These are phyloP conservation scores for Hydrochoerus hydrochaeris DNA, from an alignment of 2,113 vertebrate genomes.

Conservation along the genomic window DNA sequence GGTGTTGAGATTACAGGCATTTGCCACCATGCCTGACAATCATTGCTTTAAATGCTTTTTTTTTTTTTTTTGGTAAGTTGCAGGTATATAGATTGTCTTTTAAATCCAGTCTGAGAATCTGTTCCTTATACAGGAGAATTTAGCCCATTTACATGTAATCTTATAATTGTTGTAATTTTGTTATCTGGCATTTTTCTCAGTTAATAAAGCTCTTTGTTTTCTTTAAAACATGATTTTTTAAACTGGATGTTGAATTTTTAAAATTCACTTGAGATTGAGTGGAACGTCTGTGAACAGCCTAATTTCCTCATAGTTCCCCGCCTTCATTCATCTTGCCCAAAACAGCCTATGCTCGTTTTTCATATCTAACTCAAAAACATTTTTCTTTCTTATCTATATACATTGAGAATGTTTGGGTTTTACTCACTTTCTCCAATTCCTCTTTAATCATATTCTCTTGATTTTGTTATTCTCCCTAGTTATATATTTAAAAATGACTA, in stretches of 20 bases:
- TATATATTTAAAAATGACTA: constrained; percentile 6
- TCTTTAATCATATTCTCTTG: background rate
- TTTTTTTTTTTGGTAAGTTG: constrained; percentile 24
- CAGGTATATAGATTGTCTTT: constrained; percentile 60
- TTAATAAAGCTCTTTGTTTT: constrained; percentile 57
- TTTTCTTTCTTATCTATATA: constrained; percentile 51
- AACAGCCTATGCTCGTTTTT: background rate
- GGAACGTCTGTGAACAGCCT: constrained; percentile 28
- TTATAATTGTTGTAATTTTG: constrained; percentile 67
- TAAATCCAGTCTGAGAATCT: constrained; percentile 60
- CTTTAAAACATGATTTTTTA: constrained; percentile 41
- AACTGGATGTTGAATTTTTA: background rate
- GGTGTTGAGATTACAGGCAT: background rate
- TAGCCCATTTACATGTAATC: constrained; percentile 64
- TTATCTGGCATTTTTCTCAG: constrained; percentile 52
- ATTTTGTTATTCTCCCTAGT: constrained; percentile 19
- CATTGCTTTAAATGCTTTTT: background rate
- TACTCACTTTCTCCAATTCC: background rate
- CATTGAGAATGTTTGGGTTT: background rate
- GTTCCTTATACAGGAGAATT: constrained; percentile 57
- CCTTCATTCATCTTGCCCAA: constrained; percentile 49
- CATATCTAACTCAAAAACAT: background rate
- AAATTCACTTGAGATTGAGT: constrained; percentile 51
- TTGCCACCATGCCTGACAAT: background rate
- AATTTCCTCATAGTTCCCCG: constrained; percentile 45